Base-by-base conservation (phyloP, 2,113 vertebrate species). In the Bubo blakistoni region DNA sequence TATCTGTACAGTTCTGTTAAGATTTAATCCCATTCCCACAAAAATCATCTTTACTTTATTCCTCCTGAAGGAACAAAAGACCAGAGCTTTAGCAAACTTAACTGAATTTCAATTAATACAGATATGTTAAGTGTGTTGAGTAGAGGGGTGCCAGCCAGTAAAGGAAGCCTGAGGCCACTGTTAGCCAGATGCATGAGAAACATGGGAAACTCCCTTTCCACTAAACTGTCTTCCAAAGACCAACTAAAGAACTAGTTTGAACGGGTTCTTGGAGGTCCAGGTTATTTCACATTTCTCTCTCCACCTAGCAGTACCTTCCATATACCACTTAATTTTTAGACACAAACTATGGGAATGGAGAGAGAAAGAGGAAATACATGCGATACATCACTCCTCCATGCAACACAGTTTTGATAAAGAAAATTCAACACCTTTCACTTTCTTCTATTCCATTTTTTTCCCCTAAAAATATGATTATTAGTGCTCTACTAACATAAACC, bases 161-260 rank as follows among this genome's bases (percentile, higher is more conserved):
- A 27, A 91, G 71, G 66, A 91, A 91, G 92, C 94, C 94, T 19
- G 81, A 88, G 91, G 95, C 91, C 78, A 67, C 91, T 52, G 73
- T 65, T 95, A 92, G 73, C 78, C 95, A 85, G 61, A 79, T 94
- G 49, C 7, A 11, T 46, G 79, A 94, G 81, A 82, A 95, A 85
- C 66, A 71, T 1, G 21, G 92, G 87, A 87, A 97, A 94, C 70
- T 91, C 95, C 96, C 94, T 96, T 95, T 96, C 78, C 84, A 85
- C 44, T 85, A 36, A 87, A 76, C n/a, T 65, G 10, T 66, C 78
- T 94, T 94, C 66, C 92, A 94, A 85, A 40, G 81, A 72, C 78
- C 66, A 90, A 81, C 29, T 57, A 57, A 94, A 81, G 52, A 94
- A 90, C 94, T 87, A 87, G 96, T 94, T 91, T 40, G 40, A 62